These are phyloP conservation scores for Pharmacophagus antenor DNA, from an alignment of 2,888 invertebrate genomes.

Conservation along the genomic window DNA sequence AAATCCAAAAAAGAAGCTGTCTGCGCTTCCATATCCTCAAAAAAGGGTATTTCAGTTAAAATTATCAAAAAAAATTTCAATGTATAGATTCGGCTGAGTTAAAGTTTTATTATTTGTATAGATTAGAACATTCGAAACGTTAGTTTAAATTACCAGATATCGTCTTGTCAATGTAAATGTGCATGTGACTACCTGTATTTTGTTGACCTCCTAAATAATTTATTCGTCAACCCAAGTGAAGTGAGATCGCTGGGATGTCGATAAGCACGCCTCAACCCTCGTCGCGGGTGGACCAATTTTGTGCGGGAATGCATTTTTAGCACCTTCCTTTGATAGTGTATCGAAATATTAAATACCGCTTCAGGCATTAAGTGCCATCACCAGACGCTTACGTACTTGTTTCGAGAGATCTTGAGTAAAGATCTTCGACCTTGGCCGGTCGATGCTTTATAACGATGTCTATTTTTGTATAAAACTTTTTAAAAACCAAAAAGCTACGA, in stretches of 20 bases:
- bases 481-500: not conserved
- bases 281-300: constrained; percentile 31
- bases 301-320: constrained; percentile 28
- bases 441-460: not conserved
- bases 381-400: constrained; percentile 27
- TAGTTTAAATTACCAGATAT: too few species aligned
- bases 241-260: constrained; percentile 32
- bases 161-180: not conserved
- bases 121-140: too few species aligned
- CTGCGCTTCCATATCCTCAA: too few species aligned
- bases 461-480: not conserved
- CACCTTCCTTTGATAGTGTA: constrained; percentile 16
- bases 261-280: constrained; percentile 37
- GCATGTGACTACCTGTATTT: constrained; percentile 15
- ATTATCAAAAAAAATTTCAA: too few species aligned
- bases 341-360: constrained; percentile 34
- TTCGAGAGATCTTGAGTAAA: constrained; percentile 8
- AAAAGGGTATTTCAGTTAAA: too few species aligned
- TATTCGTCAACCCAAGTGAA: constrained; percentile 26
- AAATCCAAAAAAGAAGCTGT: too few species aligned
- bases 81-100: too few species aligned
- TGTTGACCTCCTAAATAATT: constrained; percentile 14
- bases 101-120: too few species aligned
- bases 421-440: constrained; percentile 4
- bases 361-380: constrained; percentile 34